Percentiles rank a stretch among this genome's conserved stretches.
phyloP scores from a whole-genome alignment of 1,140 invertebrate species.

The Himalopsyche phryganea region DNA sequence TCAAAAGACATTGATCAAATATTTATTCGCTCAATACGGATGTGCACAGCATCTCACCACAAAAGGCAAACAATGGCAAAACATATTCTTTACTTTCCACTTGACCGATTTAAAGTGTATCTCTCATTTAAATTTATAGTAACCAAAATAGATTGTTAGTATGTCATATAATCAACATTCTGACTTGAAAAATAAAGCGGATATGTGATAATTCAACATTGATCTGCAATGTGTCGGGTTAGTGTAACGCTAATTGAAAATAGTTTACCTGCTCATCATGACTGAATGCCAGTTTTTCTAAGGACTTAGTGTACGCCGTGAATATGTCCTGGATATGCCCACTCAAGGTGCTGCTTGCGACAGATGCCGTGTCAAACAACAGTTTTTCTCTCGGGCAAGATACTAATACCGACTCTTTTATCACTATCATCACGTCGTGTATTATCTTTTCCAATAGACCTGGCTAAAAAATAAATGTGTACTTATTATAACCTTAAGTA shows the following conservation, averaged over 20 bases:
- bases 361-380: constrained; percentile 59
- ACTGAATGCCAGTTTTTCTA: constrained; percentile 63
- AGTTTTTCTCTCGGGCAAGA: constrained; percentile 66
- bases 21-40: no score
- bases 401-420: constrained; percentile 79
- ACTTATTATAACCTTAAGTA: not conserved
- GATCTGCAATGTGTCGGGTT: no score
- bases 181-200: not conserved
- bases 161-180: not conserved
- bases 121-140: no score
- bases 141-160: no score
- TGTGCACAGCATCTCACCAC: no score
- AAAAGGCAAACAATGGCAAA: no score
- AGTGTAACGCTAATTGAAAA: no score
- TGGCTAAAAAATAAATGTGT: constrained; percentile 64
- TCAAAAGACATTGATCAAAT: no score
- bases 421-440: constrained; percentile 77
- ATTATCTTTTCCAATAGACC: constrained; percentile 78
- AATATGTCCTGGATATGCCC: constrained; percentile 70
- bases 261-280: constrained; percentile 53
- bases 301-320: constrained; percentile 60
- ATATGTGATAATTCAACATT: no score
- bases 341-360: constrained; percentile 63
- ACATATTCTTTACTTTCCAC: constrained; percentile 2
- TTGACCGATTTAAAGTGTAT: no score